Percentiles rank a stretch among this genome's conserved stretches.
phyloP scores from a whole-genome alignment of 1,140 invertebrate species.

The Drosophila sp. region DNA sequence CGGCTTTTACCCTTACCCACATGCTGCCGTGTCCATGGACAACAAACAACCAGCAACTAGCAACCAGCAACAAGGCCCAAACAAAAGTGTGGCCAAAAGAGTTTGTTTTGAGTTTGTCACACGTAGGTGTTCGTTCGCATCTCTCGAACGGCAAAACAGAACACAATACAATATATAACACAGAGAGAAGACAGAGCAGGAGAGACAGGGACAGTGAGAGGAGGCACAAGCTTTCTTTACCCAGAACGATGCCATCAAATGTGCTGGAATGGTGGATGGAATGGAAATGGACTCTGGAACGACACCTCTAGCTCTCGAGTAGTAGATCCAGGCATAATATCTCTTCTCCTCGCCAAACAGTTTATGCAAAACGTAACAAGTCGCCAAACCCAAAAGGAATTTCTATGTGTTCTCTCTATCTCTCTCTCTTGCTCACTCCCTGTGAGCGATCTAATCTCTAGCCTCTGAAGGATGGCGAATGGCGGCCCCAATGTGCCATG shows the following conservation, averaged over 20 bases:
- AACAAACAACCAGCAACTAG: neutral
- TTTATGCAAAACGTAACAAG: slow-evolving; percentile 74
- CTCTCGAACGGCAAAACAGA: slow-evolving; percentile 39
- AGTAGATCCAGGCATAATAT: slow-evolving; percentile 32
- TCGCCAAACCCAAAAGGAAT: slow-evolving; percentile 44
- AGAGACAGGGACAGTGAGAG: slow-evolving; percentile 14
- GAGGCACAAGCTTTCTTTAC: slow-evolving; percentile 65
- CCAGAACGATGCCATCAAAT: slow-evolving; percentile 75
- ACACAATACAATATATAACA: slow-evolving; percentile 74
- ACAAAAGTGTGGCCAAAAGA: slow-evolving; percentile 76
- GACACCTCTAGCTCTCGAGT: slow-evolving; percentile 14
- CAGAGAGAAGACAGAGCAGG: slow-evolving; percentile 11
- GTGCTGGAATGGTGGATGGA: slow-evolving; percentile 16
- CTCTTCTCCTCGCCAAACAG: slow-evolving; percentile 60
- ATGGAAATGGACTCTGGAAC: slow-evolving; percentile 2
- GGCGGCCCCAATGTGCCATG: slow-evolving; percentile 10
- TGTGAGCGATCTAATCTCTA: slow-evolving; percentile 67
- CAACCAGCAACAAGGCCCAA: slow-evolving; percentile 22
- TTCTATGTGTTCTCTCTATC: slow-evolving; percentile 36
- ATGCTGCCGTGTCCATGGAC: slow-evolving; percentile 34
- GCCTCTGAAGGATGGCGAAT: slow-evolving; percentile 44
- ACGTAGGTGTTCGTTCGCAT: slow-evolving; percentile 64
- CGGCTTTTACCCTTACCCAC: slow-evolving; percentile 57
- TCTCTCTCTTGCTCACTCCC: slow-evolving; percentile 27
- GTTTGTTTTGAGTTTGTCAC: slow-evolving; percentile 58